Evolutionary conservation across 2,888 invertebrate genomes (phyloP).

Genomic region (Prenolepis imparis): DNA sequence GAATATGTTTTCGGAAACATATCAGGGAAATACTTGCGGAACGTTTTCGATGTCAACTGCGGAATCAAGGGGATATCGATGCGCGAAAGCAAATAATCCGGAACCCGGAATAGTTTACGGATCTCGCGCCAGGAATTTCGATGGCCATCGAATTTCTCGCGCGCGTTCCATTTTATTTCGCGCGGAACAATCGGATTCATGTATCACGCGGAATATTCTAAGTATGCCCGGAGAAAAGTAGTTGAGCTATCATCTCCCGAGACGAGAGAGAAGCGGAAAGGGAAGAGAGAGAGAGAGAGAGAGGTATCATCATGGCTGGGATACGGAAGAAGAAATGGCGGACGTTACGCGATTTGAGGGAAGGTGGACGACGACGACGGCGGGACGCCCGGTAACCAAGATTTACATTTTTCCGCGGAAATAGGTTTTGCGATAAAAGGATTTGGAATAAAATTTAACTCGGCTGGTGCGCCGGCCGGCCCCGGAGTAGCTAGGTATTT

Average conservation of each 20-base stretch:
- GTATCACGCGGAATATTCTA: slow-evolving; percentile 38
- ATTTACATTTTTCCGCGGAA: slow-evolving; percentile 83
- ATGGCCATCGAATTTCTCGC: slow-evolving; percentile 20
- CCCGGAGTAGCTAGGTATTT: slow-evolving; percentile 78
- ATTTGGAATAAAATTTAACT: slow-evolving; percentile 83
- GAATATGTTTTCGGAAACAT: neutral
- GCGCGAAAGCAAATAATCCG: slow-evolving; percentile 18
- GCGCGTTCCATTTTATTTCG: slow-evolving; percentile 22
- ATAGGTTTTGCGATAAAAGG: slow-evolving; percentile 84
- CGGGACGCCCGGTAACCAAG: slow-evolving; percentile 73
- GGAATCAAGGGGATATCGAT: slow-evolving; percentile 32
- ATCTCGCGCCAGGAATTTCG: slow-evolving; percentile 24
- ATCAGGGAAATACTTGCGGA: neutral
- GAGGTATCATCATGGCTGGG: slow-evolving; percentile 66
- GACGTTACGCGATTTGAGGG: slow-evolving; percentile 61
- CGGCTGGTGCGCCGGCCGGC: slow-evolving; percentile 66
- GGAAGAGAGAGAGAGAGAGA: neutral
- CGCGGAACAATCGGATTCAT: slow-evolving; percentile 46
- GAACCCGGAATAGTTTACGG: slow-evolving; percentile 17
- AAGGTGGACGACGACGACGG: slow-evolving; percentile 57
- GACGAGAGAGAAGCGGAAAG: slow-evolving; percentile 2
- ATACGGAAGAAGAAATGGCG: slow-evolving; percentile 67
- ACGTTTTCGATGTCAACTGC: neutral
- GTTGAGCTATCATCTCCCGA: slow-evolving; percentile 15
- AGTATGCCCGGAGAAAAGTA: slow-evolving; percentile 43